A percentile compares a stretch with the other conserved stretches of the same genome.
Conservation (phyloP, 2,113 vertebrate genomes). For the Collichthys lucidus region DNA sequence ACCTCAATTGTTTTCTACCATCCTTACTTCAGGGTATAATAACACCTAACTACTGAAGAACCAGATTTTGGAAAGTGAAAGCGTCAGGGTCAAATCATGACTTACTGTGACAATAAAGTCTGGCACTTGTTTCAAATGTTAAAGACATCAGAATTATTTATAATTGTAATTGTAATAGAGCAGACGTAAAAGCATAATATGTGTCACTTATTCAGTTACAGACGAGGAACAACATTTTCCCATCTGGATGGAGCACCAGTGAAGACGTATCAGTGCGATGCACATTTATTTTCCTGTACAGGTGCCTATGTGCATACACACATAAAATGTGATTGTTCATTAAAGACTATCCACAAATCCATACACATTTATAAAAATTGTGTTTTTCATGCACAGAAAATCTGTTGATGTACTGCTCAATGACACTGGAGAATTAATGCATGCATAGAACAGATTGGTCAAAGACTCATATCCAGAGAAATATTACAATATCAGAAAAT, state of each 20-base stretch:
- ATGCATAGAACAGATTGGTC: not conserved
- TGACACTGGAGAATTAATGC: not conserved
- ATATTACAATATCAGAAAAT: not conserved
- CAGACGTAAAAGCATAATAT: not conserved
- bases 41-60: not conserved
- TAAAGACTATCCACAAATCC: not conserved
- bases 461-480: not conserved
- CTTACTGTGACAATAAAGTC: constrained; percentile 10
- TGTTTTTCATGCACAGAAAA: not conserved
- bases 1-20: not conserved
- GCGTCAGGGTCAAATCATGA: not conserved
- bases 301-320: not conserved
- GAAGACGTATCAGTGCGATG: not conserved
- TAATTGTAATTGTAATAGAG: not conserved
- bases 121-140: not conserved
- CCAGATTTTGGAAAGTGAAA: constrained; percentile 2
- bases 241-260: not conserved
- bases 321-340: not conserved
- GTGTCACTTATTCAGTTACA: not conserved
- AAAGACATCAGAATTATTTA: not conserved
- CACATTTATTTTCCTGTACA: not conserved
- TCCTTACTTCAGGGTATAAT: not conserved
- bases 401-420: not conserved
- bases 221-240: not conserved
- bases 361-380: not conserved